phyloP scores from a whole-genome alignment of 1,140 invertebrate genomes.

The Pteromalus puparum region DNA sequence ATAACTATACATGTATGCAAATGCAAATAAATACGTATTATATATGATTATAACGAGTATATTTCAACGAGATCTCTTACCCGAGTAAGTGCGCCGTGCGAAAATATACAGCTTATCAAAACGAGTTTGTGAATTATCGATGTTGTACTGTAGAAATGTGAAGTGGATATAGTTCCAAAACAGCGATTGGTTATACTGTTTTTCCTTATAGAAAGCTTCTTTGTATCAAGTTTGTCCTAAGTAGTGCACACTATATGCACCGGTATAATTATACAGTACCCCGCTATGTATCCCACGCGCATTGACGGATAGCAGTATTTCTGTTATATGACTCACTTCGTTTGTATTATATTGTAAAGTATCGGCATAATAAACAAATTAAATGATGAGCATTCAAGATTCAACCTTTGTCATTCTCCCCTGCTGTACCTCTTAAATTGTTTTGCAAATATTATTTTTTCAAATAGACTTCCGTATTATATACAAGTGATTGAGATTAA shows the following conservation, averaged over 20 bases:
- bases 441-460: neutral
- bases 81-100: conserved; percentile 29
- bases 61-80: conserved; percentile 51
- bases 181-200: neutral
- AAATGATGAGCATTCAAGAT: conserved; percentile 58
- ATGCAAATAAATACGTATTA: conserved; percentile 31
- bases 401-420: neutral
- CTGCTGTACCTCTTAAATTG: neutral
- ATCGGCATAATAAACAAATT: conserved; percentile 65
- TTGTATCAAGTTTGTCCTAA: conserved; percentile 26
- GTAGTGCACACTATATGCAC: conserved; percentile 27
- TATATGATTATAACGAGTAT: conserved; percentile 12
- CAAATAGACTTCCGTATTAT: no score
- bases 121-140: neutral
- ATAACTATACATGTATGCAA: conserved; percentile 13
- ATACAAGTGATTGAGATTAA: no score
- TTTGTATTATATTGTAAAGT: conserved; percentile 69
- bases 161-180: neutral
- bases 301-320: conserved; percentile 44
- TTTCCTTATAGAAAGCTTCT: neutral
- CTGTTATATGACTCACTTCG: conserved; percentile 53
- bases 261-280: neutral
- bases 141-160: conserved; percentile 21
- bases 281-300: conserved; percentile 3
- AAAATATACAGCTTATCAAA: conserved; percentile 15